These are phyloP conservation scores for Elaphurus davidianus DNA, from an alignment of 2,113 vertebrate genomes.

Conservation along the genomic window DNA sequence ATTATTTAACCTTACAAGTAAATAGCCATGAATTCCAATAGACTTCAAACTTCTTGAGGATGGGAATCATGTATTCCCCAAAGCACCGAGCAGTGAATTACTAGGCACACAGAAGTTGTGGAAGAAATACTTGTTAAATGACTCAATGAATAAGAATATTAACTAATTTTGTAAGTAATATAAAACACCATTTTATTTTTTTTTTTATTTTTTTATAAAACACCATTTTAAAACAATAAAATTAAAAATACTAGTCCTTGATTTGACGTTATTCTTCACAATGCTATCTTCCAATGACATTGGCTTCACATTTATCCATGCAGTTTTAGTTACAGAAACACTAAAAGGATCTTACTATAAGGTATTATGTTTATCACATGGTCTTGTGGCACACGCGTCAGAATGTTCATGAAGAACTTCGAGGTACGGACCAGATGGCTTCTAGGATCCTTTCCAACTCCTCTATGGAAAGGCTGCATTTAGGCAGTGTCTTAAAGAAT, in stretches of 20 bases:
- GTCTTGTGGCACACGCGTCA: not conserved
- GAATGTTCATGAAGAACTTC: conserved; percentile 14
- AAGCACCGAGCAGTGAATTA: not conserved
- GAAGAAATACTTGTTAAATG: not conserved
- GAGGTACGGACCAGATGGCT: not conserved
- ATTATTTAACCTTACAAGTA: conserved; percentile 16
- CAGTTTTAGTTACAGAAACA: not conserved
- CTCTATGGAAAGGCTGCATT: not conserved
- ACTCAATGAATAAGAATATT: not conserved
- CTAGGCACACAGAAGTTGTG: not conserved
- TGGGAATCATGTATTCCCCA: not conserved
- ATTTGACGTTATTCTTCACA: not conserved
- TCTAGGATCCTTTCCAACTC: not conserved
- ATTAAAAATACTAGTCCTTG: not conserved
- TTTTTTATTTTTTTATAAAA: not conserved
- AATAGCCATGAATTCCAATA: not conserved
- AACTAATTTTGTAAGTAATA: not conserved
- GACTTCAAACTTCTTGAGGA: not conserved
- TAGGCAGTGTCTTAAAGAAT: not conserved
- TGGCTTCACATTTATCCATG: not conserved
- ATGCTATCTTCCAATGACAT: not conserved
- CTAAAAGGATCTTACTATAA: not conserved
- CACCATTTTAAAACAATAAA: conserved; percentile 17
- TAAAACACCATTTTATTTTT: not conserved
- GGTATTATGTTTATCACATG: not conserved